A percentile compares a stretch with the other conserved stretches of the same genome.
phyloP scores from a whole-genome alignment of 2,888 invertebrate species.

The Caenorhabditis japonica region DNA sequence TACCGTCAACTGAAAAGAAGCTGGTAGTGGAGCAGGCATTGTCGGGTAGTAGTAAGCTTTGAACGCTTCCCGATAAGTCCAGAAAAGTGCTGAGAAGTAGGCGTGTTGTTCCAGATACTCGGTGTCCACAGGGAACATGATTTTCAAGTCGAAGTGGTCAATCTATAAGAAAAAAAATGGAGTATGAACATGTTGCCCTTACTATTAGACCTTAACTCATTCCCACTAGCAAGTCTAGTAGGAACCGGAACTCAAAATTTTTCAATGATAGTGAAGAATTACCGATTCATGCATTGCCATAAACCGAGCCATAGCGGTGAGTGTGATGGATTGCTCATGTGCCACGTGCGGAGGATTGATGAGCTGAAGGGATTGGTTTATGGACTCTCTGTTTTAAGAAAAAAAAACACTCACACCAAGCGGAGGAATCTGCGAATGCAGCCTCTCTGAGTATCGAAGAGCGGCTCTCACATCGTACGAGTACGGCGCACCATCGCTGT shows the following conservation, averaged over 20 bases:
- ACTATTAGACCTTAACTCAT: no score
- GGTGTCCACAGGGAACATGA: conserved; percentile 6
- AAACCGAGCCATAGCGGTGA: conserved; percentile 30
- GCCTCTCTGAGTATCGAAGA: conserved; percentile 23
- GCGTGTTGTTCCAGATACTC: conserved; percentile 5
- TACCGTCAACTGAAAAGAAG: conserved; percentile 13
- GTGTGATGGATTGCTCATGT: conserved; percentile 31
- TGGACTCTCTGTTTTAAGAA: no score
- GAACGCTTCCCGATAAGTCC: conserved; percentile 39
- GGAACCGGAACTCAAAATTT: no score
- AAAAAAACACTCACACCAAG: conserved; percentile 4
- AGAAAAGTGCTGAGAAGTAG: conserved; percentile 30
- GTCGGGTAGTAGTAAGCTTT: conserved; percentile 23
- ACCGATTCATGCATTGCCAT: conserved; percentile 38
- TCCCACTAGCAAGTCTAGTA: no score
- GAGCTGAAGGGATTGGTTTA: background rate
- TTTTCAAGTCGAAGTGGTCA: conserved; percentile 18
- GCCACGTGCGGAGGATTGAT: conserved; percentile 19
- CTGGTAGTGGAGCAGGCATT: conserved; percentile 30
- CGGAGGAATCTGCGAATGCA: conserved; percentile 18
- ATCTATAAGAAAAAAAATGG: no score
- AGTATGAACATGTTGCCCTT: no score
- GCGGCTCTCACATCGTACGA: conserved; percentile 26
- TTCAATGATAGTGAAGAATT: no score
- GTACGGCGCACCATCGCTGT: conserved; percentile 31